phyloP scores from a whole-genome alignment of 1,140 invertebrate species.

The Calliphora vicina region DNA sequence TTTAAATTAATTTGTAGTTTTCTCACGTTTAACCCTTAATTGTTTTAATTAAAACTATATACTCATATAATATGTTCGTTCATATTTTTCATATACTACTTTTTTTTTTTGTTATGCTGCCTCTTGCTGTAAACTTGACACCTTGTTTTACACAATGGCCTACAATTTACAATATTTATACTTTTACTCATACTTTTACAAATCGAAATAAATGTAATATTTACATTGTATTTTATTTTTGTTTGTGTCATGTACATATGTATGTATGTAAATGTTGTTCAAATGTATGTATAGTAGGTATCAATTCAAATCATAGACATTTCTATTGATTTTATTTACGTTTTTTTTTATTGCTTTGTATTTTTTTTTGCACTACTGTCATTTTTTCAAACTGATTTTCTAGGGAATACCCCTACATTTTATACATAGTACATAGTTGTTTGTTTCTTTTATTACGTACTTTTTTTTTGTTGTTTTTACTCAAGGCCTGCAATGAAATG shows the following conservation, averaged over 20 bases:
- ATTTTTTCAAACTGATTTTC: neutral
- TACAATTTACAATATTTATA: too few relatives aligned
- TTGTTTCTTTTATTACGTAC: neutral
- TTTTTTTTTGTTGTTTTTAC: neutral
- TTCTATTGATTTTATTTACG: neutral
- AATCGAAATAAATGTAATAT: neutral
- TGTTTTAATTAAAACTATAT: slow-evolving; percentile 7
- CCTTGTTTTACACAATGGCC: neutral
- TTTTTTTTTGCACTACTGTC: neutral
- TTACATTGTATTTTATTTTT: too few relatives aligned
- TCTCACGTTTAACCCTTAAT: slow-evolving; percentile 16
- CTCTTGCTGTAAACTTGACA: slow-evolving; percentile 2
- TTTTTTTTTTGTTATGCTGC: neutral
- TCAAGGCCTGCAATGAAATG: neutral
- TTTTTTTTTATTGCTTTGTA: neutral
- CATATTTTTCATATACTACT: neutral
- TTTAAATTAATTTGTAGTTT: neutral
- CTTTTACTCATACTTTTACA: too few relatives aligned
- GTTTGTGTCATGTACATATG: neutral
- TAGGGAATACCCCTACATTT: neutral
- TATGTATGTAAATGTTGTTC: neutral
- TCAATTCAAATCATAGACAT: neutral
- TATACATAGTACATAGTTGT: too few relatives aligned
- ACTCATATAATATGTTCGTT: neutral
- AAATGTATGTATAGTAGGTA: too few relatives aligned